Base-by-base conservation (phyloP, 1,140 invertebrate genomes). In the Caenorhabditis inopinata region DNA sequence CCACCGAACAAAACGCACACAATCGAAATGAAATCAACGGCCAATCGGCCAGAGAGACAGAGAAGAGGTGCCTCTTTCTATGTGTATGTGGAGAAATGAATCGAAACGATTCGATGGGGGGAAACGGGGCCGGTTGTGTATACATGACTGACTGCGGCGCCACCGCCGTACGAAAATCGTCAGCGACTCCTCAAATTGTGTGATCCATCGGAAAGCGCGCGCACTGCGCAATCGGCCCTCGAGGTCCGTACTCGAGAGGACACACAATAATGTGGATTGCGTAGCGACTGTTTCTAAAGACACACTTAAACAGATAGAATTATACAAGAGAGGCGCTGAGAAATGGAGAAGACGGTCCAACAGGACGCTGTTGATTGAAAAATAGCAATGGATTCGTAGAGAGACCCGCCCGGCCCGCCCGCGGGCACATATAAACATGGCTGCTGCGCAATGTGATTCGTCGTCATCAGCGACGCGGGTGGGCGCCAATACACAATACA, bases 101-200 rank as follows among this genome's bases (percentile, higher is more conserved):
- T 35, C 16, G 58, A 68, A 68, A 68, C 58, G 58, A 68, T 32
- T 58, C 27, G 51, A 58, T 29, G 27, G 51, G n/a, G 14, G 58
- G 32, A 68, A 38, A 68, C 58, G 58, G 58, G 58, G 58, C 58
- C 58, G 58, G 58, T 68, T 68, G 58, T 68, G 58, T 68, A 68
- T 68, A 68, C 58, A 68, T 68, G 58, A 32, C 58, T 42, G 58
- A 42, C 58, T 68, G 58, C 58, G 58, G 58, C 58, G 58, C 58
- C 58, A 68, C 32, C 29, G 58, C 27, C 51, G 51, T 58, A 58
- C 58, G 58, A 68, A 68, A 68, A 68, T 68, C 58, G 58, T 68
- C 58, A 18, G 58, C 58, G 58, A 68, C 58, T 68, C 58, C 32
- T 68, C 32, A 32, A 68, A 68, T 68, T 9, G 32, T 42, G n/a